Evolutionary conservation across 2,797 vertebrate species (phyloP), one percentile per base, ranked within the genome.

Genomic region (Hydrophis major): DNA sequence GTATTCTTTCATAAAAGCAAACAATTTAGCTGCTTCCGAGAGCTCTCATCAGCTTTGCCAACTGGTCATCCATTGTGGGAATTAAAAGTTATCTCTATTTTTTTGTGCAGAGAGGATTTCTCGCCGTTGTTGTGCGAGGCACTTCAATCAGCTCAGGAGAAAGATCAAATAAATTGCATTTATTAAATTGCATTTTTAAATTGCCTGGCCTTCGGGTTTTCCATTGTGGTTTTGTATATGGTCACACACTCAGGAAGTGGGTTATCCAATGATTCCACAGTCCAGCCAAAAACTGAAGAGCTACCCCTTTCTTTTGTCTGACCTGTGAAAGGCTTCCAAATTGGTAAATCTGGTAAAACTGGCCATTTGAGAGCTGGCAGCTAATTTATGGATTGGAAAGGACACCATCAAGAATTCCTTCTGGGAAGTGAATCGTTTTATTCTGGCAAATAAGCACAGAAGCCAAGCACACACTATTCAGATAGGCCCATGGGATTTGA

Each of bases 1-100:
- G 0, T 6, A 2, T 3, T 14, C 4, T 16, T 66, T n/a, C 32
- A 1, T 37, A 3, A 37, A 37, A 74, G 6, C n/a, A 3, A 74
- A 18, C n/a, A 6, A 32, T 37, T 74, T 37, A 32, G 0, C 66
- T 1, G 0, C 27, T 16, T 69, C 13, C 0, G 63, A 14, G 14
- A 69, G n/a, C 13, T n/a, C 63, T 27, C 63, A n/a, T n/a, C 63
- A 14, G 28, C 28, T 66, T 66, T 66, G n/a, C 12, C 63, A n/a
- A n/a, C 28, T 10, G 2, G 12, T n/a, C 13, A 66, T 66, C 63
- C 63, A 16, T 69, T 14, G 28, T 32, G 28, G 28, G 63, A 69
- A n/a, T 66, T n/a, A 4, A 66, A 66, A 66, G 5, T 1, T 13
- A 69, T 2, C 2, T 69, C 0, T 28, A 2, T 4, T 56, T 69